phyloP scores from a whole-genome alignment of 2,888 invertebrate species.

The Morinoia aosen region DNA sequence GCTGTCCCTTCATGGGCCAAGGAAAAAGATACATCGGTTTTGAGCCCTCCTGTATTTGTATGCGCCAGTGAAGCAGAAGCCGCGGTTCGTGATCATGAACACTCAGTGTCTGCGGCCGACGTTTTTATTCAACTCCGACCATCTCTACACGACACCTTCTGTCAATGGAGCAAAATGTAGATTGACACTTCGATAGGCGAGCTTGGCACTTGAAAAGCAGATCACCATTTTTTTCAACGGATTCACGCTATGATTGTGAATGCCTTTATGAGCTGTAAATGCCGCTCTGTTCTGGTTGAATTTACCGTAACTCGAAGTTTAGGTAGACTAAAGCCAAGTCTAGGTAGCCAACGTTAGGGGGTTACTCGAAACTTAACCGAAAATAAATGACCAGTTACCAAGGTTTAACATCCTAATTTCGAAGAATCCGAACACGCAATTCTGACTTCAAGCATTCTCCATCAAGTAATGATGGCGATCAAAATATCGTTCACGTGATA shows the following conservation, averaged over 20 bases:
- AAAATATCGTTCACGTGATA: background rate
- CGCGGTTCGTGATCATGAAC: background rate
- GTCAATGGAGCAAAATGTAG: constrained; percentile 49
- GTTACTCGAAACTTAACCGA: background rate
- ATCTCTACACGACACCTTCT: constrained; percentile 29
- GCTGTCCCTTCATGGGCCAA: background rate
- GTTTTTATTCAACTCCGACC: constrained; percentile 25
- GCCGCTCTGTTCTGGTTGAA: background rate
- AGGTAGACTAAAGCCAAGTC: background rate
- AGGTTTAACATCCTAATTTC: background rate
- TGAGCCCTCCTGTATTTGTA: background rate
- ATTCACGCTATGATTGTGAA: constrained; percentile 29
- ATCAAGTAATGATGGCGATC: background rate
- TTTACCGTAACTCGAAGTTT: background rate
- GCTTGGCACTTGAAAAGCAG: constrained; percentile 47
- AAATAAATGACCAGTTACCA: background rate
- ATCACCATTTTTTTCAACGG: constrained; percentile 7
- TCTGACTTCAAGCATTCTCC: background rate
- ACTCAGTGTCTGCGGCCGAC: background rate
- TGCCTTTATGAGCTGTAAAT: background rate
- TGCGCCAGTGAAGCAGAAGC: constrained; percentile 36
- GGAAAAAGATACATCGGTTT: background rate
- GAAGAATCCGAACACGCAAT: background rate
- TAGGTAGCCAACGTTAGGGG: background rate
- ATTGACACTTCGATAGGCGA: constrained; percentile 49